Base-by-base conservation (phyloP, 2,797 vertebrate genomes). In the Zalophus californianus region DNA sequence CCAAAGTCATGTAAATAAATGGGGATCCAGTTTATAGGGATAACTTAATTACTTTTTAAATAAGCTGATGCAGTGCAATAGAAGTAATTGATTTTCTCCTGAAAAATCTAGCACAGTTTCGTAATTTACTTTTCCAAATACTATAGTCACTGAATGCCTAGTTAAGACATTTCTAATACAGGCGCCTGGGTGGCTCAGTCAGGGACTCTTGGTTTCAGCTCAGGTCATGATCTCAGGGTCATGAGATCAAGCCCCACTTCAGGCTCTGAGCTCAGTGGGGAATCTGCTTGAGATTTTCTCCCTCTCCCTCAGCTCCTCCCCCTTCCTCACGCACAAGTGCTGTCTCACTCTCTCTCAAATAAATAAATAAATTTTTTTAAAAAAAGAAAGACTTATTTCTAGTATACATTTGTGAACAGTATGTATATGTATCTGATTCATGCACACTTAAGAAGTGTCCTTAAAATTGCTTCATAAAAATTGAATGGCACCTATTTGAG, bases 381-480 rank as follows among this genome's bases (percentile, higher is more conserved):
- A 64, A 64, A 50, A 29, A 44, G 27, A 86, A 86, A 92, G 72
- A 73, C 13, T 56, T 7, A 35, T 79, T 79, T 93, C 94, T 92
- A 84, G 90, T 79, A 80, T 25, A 60, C 6, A 87, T 91, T 94
- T 96, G 16, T 95, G 50, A 78, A 96, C 14, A 60, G 2, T 60
- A 70, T 93, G 62, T 95, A 23, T 1, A 18, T 27, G 9, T 62
- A 60, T 60, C 87, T 97, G 86, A 91, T 91, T 97, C 8, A 54
- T 66, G 29, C 23, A 92, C 72, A 86, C 11, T 90, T 48, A 95
- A 20, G 89, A 97, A 91, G 5, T 75, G 5, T 20, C 35, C 68
- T 96, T 94, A 94, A 86, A 96, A 91, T 93, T 90, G 18, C 32
- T 82, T 96, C 56, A 58, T 93, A 91, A 96, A 86, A 82, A 78